Conservation (phyloP, 2,888 invertebrate species). For the Euspilapteryx auroguttella region DNA sequence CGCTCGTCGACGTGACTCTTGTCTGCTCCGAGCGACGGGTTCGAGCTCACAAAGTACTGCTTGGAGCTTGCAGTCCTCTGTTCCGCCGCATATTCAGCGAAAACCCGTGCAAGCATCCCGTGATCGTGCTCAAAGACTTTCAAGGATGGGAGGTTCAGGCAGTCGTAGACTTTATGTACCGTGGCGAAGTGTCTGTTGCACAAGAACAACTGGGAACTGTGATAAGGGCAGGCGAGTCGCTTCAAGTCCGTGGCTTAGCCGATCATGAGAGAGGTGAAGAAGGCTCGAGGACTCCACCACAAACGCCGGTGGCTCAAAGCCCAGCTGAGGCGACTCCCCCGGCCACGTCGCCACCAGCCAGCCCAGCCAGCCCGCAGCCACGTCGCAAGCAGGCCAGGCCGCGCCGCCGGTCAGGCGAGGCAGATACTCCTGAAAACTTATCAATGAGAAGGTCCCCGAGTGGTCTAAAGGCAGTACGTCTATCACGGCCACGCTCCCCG, state of each 20-base stretch:
- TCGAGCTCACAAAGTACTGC: slow-evolving; percentile 88
- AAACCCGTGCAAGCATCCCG: slow-evolving; percentile 91
- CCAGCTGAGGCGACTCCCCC: slow-evolving; percentile 44
- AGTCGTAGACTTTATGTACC: slow-evolving; percentile 92
- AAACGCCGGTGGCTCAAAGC: slow-evolving; percentile 38
- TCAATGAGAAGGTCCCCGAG: slow-evolving; percentile 60
- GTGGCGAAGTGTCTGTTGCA: slow-evolving; percentile 87
- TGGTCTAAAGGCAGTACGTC: slow-evolving; percentile 39
- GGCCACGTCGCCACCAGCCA: slow-evolving; percentile 44
- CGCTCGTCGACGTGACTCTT: slow-evolving; percentile 86
- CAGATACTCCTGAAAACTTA: slow-evolving; percentile 61
- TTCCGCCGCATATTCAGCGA: slow-evolving; percentile 88
- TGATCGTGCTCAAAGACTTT: slow-evolving; percentile 89
- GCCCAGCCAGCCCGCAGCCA: slow-evolving; percentile 79
- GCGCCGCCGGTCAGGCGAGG: slow-evolving; percentile 79
- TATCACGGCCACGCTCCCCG: slow-evolving; percentile 38
- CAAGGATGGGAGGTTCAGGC: slow-evolving; percentile 87
- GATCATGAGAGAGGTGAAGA: slow-evolving; percentile 61
- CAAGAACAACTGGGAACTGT: slow-evolving; percentile 82
- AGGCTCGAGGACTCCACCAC: slow-evolving; percentile 33
- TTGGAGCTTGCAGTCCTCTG: slow-evolving; percentile 87
- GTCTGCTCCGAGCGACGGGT: slow-evolving; percentile 86
- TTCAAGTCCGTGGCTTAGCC: slow-evolving; percentile 81
- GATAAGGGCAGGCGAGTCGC: slow-evolving; percentile 84
- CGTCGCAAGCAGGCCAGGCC: slow-evolving; percentile 86